phyloP scores from a whole-genome alignment of 1,140 invertebrate species.

The Chymomyza costata region DNA sequence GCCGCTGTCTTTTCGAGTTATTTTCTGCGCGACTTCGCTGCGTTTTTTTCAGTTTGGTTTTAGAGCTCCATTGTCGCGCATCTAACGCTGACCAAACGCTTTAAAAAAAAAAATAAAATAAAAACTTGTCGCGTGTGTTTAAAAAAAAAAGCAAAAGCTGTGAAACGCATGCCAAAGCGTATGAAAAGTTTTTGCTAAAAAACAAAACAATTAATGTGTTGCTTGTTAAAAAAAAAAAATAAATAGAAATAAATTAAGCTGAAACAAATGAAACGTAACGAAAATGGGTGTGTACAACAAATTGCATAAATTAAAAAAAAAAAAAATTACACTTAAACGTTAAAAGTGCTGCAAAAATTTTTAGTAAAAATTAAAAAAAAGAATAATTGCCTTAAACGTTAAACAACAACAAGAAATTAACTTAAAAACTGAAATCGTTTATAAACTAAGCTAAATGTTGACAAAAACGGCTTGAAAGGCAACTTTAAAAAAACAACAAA shows the following conservation, averaged over 20 bases:
- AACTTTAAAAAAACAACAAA: slow-evolving; percentile 13
- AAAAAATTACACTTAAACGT: slow-evolving; percentile 6
- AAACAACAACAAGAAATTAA: slow-evolving; percentile 8
- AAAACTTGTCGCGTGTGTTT: no score
- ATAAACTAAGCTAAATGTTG: not conserved
- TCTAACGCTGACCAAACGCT: slow-evolving; percentile 34
- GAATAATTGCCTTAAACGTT: slow-evolving; percentile 21
- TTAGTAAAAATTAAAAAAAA: slow-evolving; percentile 31
- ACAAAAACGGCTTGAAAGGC: slow-evolving; percentile 31
- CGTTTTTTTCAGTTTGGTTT: slow-evolving; percentile 60
- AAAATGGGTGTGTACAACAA: not conserved
- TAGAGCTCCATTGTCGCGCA: slow-evolving; percentile 47
- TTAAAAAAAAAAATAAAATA: slow-evolving; percentile 18
- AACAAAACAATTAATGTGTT: slow-evolving; percentile 23
- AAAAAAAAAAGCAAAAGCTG: no score
- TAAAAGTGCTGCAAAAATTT: slow-evolving; percentile 27
- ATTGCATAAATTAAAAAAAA: slow-evolving; percentile 5
- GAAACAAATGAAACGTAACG: not conserved
- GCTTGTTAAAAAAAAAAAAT: slow-evolving; percentile 8
- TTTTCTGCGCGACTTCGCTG: slow-evolving; percentile 54
- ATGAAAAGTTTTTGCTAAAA: no score
- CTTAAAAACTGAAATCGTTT: not conserved
- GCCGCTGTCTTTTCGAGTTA: slow-evolving; percentile 41
- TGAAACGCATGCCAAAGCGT: no score
- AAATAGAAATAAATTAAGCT: not conserved